A percentile compares a stretch with the other conserved stretches of the same genome.
Evolutionary conservation across 2,797 vertebrate genomes (phyloP).

Genomic region (Champsocephalus gunnari): DNA sequence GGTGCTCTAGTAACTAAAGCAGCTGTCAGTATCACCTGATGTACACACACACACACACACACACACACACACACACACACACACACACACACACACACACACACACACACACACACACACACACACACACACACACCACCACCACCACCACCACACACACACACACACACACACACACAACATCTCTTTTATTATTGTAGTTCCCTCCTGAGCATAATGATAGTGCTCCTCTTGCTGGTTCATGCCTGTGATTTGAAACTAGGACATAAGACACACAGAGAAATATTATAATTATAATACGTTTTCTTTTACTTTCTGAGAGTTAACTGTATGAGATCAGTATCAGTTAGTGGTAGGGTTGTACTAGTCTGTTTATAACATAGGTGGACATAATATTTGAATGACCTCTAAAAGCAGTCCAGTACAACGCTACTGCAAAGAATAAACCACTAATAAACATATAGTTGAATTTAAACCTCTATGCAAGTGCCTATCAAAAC

Average conservation of each 20-base stretch:
- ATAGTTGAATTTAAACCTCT: neutral
- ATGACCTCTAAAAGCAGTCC: too few species aligned
- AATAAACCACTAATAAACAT: neutral
- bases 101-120: neutral
- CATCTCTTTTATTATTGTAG: conserved; percentile 27
- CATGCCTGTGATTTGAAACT: conserved; percentile 44
- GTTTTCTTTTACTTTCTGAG: too few species aligned
- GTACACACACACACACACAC: conserved; percentile 23
- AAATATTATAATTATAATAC: neutral
- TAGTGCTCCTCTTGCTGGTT: conserved; percentile 44
- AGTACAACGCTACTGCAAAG: neutral
- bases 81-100: conserved; percentile 2
- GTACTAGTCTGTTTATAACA: too few species aligned
- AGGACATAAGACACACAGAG: conserved; percentile 33
- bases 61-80: neutral
- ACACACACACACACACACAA: neutral
- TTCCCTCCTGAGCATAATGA: conserved; percentile 48
- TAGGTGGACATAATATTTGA: too few species aligned
- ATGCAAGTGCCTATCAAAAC: neutral
- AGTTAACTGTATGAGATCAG: too few species aligned
- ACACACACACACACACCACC: neutral
- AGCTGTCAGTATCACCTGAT: conserved; percentile 58
- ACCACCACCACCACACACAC: too few species aligned
- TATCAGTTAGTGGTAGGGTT: too few species aligned
- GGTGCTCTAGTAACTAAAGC: conserved; percentile 45